Percentiles rank a stretch among this genome's conserved stretches.
Conservation (phyloP, 2,113 vertebrate species). For the Sminthopsis crassicaudata region DNA sequence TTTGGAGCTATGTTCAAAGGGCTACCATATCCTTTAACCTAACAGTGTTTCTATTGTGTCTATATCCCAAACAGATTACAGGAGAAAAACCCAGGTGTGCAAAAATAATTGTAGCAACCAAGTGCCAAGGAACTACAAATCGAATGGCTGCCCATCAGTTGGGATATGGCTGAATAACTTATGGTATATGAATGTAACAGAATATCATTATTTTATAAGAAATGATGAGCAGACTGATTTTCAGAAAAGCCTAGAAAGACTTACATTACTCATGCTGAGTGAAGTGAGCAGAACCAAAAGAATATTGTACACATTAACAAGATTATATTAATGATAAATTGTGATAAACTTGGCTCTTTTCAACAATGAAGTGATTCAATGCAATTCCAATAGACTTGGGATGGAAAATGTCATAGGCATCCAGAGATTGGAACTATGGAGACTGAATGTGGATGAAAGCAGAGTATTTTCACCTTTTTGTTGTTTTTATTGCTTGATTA, state of each 20-base stretch:
- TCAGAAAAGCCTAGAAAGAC: not conserved
- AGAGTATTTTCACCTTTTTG: not conserved
- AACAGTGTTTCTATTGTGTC: not conserved
- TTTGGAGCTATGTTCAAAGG: not conserved
- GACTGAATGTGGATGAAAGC: not conserved
- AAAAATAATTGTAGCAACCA: not conserved
- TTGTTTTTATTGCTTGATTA: conserved; percentile 31
- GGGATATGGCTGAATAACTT: not conserved
- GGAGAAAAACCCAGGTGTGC: not conserved
- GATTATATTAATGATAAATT: not conserved
- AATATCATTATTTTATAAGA: not conserved
- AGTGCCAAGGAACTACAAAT: not conserved
- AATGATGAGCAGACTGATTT: not conserved
- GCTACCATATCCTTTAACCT: not conserved
- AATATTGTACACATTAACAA: not conserved
- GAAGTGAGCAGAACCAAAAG: not conserved
- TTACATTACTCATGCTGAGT: not conserved
- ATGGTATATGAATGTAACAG: not conserved
- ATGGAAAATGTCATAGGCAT: not conserved
- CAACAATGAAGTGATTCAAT: not conserved
- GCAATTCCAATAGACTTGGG: not conserved
- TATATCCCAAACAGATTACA: not conserved
- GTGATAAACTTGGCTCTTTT: not conserved
- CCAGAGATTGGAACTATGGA: not conserved
- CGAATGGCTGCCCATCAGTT: not conserved